Percentiles rank a stretch among this genome's conserved stretches.
phyloP scores from a whole-genome alignment of 2,888 invertebrate genomes.

The Trichogramma dendrolimi region DNA sequence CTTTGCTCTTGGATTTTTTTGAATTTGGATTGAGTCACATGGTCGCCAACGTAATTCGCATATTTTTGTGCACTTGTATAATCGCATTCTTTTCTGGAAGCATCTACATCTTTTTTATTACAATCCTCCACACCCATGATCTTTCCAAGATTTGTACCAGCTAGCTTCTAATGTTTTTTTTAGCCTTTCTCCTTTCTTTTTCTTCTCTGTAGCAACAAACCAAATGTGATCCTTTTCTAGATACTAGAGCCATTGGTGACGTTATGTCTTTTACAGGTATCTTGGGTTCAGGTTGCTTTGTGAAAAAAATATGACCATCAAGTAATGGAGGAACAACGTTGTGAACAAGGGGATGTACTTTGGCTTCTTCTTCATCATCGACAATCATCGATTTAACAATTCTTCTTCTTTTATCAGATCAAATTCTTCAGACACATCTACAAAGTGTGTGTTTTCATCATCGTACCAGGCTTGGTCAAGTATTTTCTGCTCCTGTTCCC shows the following conservation, averaged over 20 bases:
- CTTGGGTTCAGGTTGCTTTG: slow-evolving; percentile 97
- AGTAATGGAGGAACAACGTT: slow-evolving; percentile 98
- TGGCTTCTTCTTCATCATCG: slow-evolving; percentile 91
- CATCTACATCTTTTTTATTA: slow-evolving; percentile 66
- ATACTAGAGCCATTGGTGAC: slow-evolving; percentile 94
- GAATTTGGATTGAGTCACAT: slow-evolving; percentile 65
- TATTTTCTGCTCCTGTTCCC: slow-evolving; percentile 86
- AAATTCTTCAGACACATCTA: slow-evolving; percentile 85
- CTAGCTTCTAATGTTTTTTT: slow-evolving; percentile 98
- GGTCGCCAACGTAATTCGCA: slow-evolving; percentile 84
- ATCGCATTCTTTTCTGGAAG: slow-evolving; percentile 57
- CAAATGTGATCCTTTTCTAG: slow-evolving; percentile 87
- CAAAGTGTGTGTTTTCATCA: slow-evolving; percentile 90
- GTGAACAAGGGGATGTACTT: slow-evolving; percentile 94
- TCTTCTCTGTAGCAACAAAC: slow-evolving; percentile 91
- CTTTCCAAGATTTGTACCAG: slow-evolving; percentile 92
- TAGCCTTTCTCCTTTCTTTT: slow-evolving; percentile 92
- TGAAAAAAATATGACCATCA: slow-evolving; percentile 92
- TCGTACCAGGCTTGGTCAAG: slow-evolving; percentile 98
- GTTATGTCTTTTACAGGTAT: slow-evolving; percentile 95
- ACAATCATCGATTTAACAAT: slow-evolving; percentile 59
- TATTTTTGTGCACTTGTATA: slow-evolving; percentile 94
- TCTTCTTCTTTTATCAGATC: slow-evolving; percentile 90
- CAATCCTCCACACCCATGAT: slow-evolving; percentile 82
- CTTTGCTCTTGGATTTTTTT: slow-evolving; percentile 82